Percentiles rank a stretch among this genome's conserved stretches.
Evolutionary conservation across 1,140 invertebrate species (phyloP).

Genomic region (Lucilia cuprina): DNA sequence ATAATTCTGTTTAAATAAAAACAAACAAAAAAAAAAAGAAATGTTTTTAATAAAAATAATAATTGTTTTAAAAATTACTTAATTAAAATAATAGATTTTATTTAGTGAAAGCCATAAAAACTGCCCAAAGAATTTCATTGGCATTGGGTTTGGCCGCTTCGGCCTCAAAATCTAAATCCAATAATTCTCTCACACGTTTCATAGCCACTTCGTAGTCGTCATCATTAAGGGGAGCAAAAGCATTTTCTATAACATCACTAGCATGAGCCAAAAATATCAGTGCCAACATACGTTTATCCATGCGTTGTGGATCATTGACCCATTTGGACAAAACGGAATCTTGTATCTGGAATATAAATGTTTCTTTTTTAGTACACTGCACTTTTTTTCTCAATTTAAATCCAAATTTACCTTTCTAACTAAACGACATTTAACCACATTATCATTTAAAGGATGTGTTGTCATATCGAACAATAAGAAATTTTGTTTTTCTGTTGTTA

Average conservation of each 20-base stretch:
- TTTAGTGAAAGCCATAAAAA: slow-evolving; percentile 98
- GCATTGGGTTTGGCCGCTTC: slow-evolving; percentile 87
- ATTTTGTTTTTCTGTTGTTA: slow-evolving; percentile 99
- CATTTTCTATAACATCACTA: slow-evolving; percentile 98
- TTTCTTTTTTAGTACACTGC: too few relatives aligned
- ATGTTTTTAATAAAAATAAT: not conserved
- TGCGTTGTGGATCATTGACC: slow-evolving; percentile 97
- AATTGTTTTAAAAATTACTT: slow-evolving; percentile 4
- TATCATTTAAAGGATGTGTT: slow-evolving; percentile 97
- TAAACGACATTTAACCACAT: slow-evolving; percentile 92
- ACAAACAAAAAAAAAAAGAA: slow-evolving; percentile 12
- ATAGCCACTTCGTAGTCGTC: slow-evolving; percentile 99
- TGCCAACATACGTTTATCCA: slow-evolving; percentile 93
- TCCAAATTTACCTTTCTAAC: slow-evolving; percentile 97
- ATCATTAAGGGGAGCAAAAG: slow-evolving; percentile 97
- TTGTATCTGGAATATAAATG: slow-evolving; percentile 81
- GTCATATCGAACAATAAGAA: slow-evolving; percentile 99
- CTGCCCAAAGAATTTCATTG: slow-evolving; percentile 96
- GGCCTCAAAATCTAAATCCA: slow-evolving; percentile 96
- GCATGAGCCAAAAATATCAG: slow-evolving; percentile 96
- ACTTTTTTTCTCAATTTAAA: too few relatives aligned
- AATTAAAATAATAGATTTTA: slow-evolving; percentile 64
- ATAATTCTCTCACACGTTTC: slow-evolving; percentile 91
- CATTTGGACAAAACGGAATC: slow-evolving; percentile 95
- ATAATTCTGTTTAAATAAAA: slow-evolving; percentile 36